Evolutionary conservation across 2,113 vertebrate genomes (phyloP).

Genomic region (Odontophorus gujanensis): DNA sequence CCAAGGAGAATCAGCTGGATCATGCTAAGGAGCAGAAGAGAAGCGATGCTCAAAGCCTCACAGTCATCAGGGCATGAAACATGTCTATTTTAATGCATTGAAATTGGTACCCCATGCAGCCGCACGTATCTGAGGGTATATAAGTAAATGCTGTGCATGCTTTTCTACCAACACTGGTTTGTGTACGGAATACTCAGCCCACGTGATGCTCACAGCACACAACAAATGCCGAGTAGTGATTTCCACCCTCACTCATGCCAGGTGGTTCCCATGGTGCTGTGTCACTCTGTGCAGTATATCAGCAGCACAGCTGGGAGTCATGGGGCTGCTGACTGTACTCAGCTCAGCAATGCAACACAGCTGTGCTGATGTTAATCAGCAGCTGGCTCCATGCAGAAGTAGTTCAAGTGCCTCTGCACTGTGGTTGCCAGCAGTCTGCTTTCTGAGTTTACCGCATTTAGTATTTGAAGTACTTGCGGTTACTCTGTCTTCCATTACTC

Average conservation of each 20-base stretch:
- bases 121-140: not conserved
- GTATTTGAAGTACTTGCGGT: not conserved
- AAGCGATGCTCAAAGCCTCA: not conserved
- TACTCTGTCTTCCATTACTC: not conserved
- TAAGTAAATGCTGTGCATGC: not conserved
- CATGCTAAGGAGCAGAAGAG: not conserved
- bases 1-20: not conserved
- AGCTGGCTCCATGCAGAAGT: fast-evolving
- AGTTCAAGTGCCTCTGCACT: not conserved
- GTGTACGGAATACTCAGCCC: not conserved
- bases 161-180: not conserved
- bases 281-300: not conserved
- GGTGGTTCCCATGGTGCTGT: not conserved
- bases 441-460: not conserved
- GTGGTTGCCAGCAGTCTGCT: not conserved
- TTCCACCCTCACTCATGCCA: not conserved
- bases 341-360: not conserved
- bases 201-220: not conserved
- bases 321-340: not conserved
- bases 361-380: not conserved
- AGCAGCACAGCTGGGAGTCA: not conserved
- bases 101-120: too few relatives aligned
- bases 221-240: fast-evolving
- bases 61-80: not conserved
- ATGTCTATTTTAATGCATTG: not conserved